Evolutionary conservation across 2,113 vertebrate species (phyloP).

Genomic region (Promerops cafer): DNA sequence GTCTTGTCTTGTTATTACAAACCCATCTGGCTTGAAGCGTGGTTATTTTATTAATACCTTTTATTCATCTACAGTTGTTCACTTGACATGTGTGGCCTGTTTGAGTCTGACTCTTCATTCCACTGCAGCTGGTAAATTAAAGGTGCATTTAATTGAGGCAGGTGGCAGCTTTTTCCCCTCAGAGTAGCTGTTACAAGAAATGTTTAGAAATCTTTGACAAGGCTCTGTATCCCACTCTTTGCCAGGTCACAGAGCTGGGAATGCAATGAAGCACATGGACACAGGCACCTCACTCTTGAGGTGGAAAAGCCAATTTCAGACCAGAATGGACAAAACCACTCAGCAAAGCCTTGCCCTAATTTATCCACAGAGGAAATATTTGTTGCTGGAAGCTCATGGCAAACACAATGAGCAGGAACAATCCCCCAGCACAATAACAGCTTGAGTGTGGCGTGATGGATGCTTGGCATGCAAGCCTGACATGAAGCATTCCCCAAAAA

Average conservation of each 20-base stretch:
- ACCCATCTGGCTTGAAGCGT: background rate
- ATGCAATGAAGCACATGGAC: background rate
- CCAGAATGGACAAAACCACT: background rate
- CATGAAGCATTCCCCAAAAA: background rate
- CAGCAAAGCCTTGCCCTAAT: background rate
- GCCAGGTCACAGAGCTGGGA: background rate
- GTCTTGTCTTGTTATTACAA: background rate
- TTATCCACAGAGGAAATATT: background rate
- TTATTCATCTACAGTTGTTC: background rate
- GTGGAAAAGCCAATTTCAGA: background rate
- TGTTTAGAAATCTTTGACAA: background rate
- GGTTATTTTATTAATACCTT: background rate
- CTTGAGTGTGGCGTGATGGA: background rate
- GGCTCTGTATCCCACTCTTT: background rate
- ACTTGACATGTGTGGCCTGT: background rate
- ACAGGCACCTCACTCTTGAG: background rate
- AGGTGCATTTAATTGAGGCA: background rate
- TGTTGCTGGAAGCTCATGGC: background rate
- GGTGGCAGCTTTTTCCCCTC: background rate
- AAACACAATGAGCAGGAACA: conserved; percentile 31
- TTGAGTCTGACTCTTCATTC: background rate
- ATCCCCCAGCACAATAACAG: background rate
- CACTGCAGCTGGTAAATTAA: background rate
- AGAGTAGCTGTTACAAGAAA: background rate
- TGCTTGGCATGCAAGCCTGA: conserved; percentile 1